phyloP scores from a whole-genome alignment of 2,888 invertebrate genomes.

The Xylocampa areola region DNA sequence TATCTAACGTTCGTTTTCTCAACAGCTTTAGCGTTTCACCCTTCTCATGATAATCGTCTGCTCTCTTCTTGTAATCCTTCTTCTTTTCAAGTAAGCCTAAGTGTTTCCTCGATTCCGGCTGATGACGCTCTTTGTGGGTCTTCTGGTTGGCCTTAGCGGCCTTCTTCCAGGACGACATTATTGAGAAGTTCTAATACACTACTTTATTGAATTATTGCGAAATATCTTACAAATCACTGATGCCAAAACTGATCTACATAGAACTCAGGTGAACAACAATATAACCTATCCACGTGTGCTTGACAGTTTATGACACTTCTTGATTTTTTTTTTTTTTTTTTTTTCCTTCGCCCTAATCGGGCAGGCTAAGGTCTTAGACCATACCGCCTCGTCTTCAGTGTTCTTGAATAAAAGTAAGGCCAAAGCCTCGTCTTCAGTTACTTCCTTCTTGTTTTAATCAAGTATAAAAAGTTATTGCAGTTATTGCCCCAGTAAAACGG shows the following conservation, averaged over 20 bases:
- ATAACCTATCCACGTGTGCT: slow-evolving; percentile 25
- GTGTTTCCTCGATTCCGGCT: slow-evolving; percentile 93
- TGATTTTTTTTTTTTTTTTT: too few species aligned
- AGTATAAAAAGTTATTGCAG: too few species aligned
- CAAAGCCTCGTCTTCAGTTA: too few species aligned
- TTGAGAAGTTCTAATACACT: slow-evolving; percentile 19
- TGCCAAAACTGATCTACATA: too few species aligned
- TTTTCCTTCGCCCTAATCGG: too few species aligned
- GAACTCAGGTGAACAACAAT: too few species aligned
- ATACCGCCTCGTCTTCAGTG: too few species aligned
- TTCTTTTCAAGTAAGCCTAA: slow-evolving; percentile 96
- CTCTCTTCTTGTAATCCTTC: slow-evolving; percentile 95
- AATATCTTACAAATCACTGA: not conserved
- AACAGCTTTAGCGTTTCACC: slow-evolving; percentile 94
- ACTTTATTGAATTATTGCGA: not conserved
- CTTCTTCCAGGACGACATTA: slow-evolving; percentile 97
- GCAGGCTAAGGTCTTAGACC: too few species aligned
- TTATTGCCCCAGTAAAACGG: too few species aligned
- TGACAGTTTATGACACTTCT: slow-evolving; percentile 16
- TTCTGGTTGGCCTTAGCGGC: slow-evolving; percentile 95
- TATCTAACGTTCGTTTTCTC: slow-evolving; percentile 95
- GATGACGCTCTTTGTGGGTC: slow-evolving; percentile 95
- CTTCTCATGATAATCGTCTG: slow-evolving; percentile 95
- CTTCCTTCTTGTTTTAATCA: too few species aligned
- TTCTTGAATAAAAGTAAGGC: too few species aligned